A percentile compares a stretch with the other conserved stretches of the same genome.
phyloP scores from a whole-genome alignment of 30 jellyfish, hydroid and myxozoan species.

The Hydractinia echinata region DNA sequence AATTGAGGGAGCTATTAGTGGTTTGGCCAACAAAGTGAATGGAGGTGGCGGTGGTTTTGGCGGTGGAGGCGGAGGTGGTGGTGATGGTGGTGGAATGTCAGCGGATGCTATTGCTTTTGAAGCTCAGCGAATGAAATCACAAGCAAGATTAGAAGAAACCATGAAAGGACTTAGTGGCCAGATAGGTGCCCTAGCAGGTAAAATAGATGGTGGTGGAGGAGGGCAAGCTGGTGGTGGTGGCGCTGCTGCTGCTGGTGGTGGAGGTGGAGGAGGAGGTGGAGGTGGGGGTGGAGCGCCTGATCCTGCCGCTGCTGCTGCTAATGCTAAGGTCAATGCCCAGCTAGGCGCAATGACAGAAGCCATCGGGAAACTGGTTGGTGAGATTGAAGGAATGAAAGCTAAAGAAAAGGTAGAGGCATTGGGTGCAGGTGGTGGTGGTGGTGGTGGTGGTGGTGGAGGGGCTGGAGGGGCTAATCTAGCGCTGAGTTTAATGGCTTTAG shows the following conservation, averaged over 20 bases:
- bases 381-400: slow-evolving; percentile 78
- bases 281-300: slow-evolving; percentile 68
- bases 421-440: slow-evolving; percentile 21
- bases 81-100: slow-evolving; percentile 73
- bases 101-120: slow-evolving; percentile 60
- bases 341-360: slow-evolving; percentile 68
- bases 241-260: slow-evolving; percentile 65
- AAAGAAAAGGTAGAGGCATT: slow-evolving; percentile 54
- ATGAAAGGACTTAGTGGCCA: slow-evolving; percentile 51
- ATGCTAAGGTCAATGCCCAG: slow-evolving; percentile 34
- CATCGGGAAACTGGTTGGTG: slow-evolving; percentile 77
- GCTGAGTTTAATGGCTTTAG: neutral
- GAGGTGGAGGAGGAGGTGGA: slow-evolving; percentile 63
- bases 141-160: slow-evolving; percentile 60
- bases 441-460: slow-evolving; percentile 55
- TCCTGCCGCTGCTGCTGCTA: slow-evolving; percentile 39
- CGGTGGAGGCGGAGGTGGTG: slow-evolving; percentile 84
- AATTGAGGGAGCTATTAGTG: slow-evolving; percentile 25
- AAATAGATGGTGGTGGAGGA: slow-evolving; percentile 69
- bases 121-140: slow-evolving; percentile 61
- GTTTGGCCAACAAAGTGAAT: slow-evolving; percentile 25
- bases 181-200: slow-evolving; percentile 44
- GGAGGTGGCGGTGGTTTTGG: slow-evolving; percentile 41
- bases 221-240: slow-evolving; percentile 75
- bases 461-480: slow-evolving; percentile 24